phyloP scores from a whole-genome alignment of 2,113 vertebrate species.

The Trachemys scripta region DNA sequence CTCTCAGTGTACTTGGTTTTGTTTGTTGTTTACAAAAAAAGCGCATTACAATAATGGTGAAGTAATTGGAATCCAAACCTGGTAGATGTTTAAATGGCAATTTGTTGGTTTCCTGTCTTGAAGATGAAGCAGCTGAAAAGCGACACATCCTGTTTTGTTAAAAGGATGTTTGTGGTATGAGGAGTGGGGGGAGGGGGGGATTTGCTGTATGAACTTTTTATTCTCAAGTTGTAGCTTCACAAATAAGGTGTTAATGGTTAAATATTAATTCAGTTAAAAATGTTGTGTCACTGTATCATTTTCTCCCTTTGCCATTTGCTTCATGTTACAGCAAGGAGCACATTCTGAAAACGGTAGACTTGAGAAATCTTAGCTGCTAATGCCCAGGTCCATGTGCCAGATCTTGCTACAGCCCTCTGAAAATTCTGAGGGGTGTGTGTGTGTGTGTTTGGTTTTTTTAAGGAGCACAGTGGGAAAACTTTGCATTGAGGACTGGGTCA shows the following conservation, averaged over 20 bases:
- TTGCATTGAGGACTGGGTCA: background rate
- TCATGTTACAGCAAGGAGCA: background rate
- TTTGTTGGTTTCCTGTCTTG: background rate
- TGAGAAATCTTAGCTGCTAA: background rate
- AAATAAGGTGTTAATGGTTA: too few relatives aligned
- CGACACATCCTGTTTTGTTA: background rate
- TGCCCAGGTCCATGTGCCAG: fast-evolving
- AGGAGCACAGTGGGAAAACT: background rate
- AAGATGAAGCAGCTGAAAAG: background rate
- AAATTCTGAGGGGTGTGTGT: background rate
- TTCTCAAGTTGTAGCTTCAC: too few relatives aligned
- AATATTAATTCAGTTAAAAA: background rate
- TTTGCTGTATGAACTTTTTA: too few relatives aligned
- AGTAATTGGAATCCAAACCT: background rate
- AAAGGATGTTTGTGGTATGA: background rate
- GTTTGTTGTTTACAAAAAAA: background rate
- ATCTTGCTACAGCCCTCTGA: background rate
- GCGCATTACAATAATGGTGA: background rate
- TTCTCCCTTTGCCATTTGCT: background rate
- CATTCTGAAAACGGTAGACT: background rate
- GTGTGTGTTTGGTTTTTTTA: background rate
- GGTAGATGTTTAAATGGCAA: background rate
- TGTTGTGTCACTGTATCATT: too few relatives aligned
- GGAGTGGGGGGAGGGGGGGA: background rate
- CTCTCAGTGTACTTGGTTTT: background rate